A percentile compares a stretch with the other conserved stretches of the same genome.
phyloP scores from a whole-genome alignment of 2,113 vertebrate genomes.

The Trogon melanurus region DNA sequence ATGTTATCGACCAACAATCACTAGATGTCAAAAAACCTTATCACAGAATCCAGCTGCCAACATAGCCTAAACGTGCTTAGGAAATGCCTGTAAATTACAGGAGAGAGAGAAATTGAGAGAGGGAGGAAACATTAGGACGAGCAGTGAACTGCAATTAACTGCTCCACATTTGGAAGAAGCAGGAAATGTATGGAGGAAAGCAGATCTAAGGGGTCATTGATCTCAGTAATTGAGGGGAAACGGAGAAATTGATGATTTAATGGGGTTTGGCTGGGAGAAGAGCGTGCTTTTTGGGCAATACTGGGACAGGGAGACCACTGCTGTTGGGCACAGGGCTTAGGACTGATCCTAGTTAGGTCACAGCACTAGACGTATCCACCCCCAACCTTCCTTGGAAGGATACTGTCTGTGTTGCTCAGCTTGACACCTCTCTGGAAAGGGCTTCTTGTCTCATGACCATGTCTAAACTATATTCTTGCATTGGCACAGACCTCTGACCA shows the following conservation, averaged over 20 bases:
- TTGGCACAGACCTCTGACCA: not conserved
- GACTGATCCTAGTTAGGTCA: not conserved
- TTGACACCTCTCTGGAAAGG: not conserved
- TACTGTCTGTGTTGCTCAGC: not conserved
- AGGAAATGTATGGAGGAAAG: slow-evolving; percentile 50
- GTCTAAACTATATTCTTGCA: not conserved
- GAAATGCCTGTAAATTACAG: slow-evolving; percentile 54
- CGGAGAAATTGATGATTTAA: slow-evolving; percentile 52
- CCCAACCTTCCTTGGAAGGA: not conserved
- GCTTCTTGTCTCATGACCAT: not conserved
- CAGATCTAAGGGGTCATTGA: slow-evolving; percentile 50
- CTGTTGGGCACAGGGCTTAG: not conserved
- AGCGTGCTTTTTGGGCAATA: not conserved
- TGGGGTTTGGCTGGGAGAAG: not conserved
- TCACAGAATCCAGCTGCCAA: slow-evolving; percentile 51
- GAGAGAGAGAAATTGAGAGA: not conserved
- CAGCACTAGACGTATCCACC: not conserved
- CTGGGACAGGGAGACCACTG: not conserved
- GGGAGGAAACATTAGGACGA: slow-evolving; percentile 58
- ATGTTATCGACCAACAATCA: slow-evolving; percentile 57
- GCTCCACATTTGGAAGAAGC: slow-evolving; percentile 39
- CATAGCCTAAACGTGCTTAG: slow-evolving; percentile 35
- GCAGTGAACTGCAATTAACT: slow-evolving; percentile 50
- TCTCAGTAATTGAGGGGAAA: slow-evolving; percentile 49
- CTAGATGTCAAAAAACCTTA: slow-evolving; percentile 58